These are phyloP conservation scores for Acanthurus tractus DNA, from an alignment of 2,797 vertebrate genomes.

Conservation along the genomic window DNA sequence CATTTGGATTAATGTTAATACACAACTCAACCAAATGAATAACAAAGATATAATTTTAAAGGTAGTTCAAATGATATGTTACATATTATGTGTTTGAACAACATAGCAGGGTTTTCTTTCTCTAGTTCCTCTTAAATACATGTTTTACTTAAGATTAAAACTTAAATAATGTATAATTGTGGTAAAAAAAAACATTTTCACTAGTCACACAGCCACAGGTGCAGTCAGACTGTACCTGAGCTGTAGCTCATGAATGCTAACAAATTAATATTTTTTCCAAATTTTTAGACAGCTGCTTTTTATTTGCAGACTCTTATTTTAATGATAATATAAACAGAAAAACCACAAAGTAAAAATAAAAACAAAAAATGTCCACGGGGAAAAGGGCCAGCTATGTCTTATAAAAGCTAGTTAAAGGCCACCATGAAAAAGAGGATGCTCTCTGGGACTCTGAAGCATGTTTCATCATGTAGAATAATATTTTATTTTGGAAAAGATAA, in stretches of 20 bases:
- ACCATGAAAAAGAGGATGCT: conserved; percentile 20
- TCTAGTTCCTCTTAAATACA: neutral
- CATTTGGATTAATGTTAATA: no score
- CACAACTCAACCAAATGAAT: no score
- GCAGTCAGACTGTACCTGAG: neutral
- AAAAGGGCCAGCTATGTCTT: conserved; percentile 12
- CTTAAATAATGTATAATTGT: neutral
- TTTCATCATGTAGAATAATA: conserved; percentile 51
- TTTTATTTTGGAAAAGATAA: conserved; percentile 58
- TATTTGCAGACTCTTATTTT: neutral
- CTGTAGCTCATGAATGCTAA: neutral
- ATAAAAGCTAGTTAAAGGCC: conserved; percentile 24
- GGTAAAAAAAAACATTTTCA: neutral
- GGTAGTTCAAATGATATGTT: no score
- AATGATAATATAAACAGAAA: conserved; percentile 2
- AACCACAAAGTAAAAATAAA: conserved; percentile 1
- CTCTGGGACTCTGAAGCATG: conserved; percentile 21
- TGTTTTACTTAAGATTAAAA: neutral
- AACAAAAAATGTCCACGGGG: neutral
- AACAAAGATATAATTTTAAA: no score
- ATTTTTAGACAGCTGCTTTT: no score
- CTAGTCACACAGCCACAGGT: neutral
- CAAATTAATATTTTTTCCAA: neutral
- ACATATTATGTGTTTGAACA: neutral
- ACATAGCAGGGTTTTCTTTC: neutral